Evolutionary conservation across 2,888 invertebrate species (phyloP).

Genomic region (Stenchaetothrips biformis): DNA sequence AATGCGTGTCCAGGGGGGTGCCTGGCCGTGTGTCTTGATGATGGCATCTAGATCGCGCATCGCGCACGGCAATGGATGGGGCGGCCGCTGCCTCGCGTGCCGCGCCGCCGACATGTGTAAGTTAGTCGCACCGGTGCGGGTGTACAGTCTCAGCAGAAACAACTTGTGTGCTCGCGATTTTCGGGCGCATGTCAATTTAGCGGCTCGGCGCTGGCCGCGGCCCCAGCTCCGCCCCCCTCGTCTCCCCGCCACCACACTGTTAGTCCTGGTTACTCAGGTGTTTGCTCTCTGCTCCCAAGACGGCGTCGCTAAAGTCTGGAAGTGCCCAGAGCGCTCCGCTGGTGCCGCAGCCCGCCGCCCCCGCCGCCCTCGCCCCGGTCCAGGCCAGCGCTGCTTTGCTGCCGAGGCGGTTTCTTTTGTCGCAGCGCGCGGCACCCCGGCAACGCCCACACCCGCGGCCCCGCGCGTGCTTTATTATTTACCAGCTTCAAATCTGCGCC

Average conservation of each 20-base stretch:
- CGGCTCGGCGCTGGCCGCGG: too few relatives aligned
- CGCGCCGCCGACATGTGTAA: too few relatives aligned
- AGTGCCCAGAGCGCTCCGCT: slow-evolving; percentile 17
- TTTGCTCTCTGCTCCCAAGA: slow-evolving; percentile 12
- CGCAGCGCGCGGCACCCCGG: not conserved
- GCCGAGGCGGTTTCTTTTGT: not conserved
- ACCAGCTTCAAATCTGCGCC: slow-evolving; percentile 11
- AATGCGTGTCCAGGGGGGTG: too few relatives aligned
- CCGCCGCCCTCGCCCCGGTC: not conserved
- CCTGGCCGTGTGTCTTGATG: too few relatives aligned
- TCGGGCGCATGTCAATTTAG: too few relatives aligned
- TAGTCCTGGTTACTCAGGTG: slow-evolving; percentile 14
- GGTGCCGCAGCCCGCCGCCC: not conserved
- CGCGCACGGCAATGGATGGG: too few relatives aligned
- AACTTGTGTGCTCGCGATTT: too few relatives aligned
- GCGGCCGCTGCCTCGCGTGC: too few relatives aligned
- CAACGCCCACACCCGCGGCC: too few relatives aligned
- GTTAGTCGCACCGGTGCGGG: too few relatives aligned
- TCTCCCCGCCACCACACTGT: not conserved
- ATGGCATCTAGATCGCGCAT: too few relatives aligned
- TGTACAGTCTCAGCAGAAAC: too few relatives aligned
- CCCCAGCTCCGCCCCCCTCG: not conserved
- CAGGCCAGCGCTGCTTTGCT: not conserved
- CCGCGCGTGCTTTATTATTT: not conserved
- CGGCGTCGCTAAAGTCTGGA: slow-evolving; percentile 8